phyloP scores from a whole-genome alignment of 2,888 invertebrate species.

The Protonemura montana region DNA sequence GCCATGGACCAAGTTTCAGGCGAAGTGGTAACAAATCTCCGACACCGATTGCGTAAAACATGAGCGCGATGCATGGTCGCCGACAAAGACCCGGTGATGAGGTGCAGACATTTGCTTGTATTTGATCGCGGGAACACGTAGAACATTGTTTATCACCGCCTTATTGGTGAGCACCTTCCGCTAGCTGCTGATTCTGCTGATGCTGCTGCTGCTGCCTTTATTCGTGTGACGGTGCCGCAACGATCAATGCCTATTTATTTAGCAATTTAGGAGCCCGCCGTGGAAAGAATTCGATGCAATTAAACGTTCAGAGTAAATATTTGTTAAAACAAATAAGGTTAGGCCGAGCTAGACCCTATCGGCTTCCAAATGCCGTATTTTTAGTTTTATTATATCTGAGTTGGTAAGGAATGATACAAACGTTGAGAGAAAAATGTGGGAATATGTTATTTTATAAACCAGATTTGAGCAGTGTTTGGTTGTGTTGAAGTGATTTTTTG shows the following conservation, averaged over 20 bases:
- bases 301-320: neutral
- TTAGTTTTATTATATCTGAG: neutral
- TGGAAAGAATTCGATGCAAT: neutral
- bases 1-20: neutral
- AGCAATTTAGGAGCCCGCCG: neutral
- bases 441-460: too few relatives aligned
- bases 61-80: neutral
- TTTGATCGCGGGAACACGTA: neutral
- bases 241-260: too few relatives aligned
- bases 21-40: neutral
- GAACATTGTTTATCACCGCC: constrained; percentile 7
- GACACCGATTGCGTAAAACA: constrained; percentile 1
- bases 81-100: neutral
- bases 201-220: neutral
- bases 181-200: neutral
- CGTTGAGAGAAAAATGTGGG: too few relatives aligned
- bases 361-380: too few relatives aligned
- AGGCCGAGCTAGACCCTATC: too few relatives aligned
- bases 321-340: neutral
- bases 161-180: neutral
- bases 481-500: too few relatives aligned
- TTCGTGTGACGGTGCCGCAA: too few relatives aligned
- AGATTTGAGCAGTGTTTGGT: too few relatives aligned
- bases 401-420: too few relatives aligned
- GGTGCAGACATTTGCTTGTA: constrained; percentile 12